Evolutionary conservation across 1,140 invertebrate genomes (phyloP), one percentile per base, ranked within the genome.

Genomic region (Pseudobourletiella spinata): DNA sequence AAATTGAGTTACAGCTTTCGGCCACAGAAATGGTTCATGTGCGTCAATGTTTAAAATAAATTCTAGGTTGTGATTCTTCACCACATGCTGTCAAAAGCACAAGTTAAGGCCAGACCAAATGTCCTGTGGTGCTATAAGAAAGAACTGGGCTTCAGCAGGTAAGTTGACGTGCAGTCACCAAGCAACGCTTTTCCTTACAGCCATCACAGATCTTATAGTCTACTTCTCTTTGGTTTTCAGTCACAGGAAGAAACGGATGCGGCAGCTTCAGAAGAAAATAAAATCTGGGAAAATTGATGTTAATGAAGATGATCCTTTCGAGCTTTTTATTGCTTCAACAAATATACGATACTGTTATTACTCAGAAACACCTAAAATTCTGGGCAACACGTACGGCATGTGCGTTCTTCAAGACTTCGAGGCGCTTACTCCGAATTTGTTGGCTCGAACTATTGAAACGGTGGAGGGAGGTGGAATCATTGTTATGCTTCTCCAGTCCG

Each of bases 71-170:
- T 94, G 2, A 92, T 96, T 75, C 77, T 99, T 1, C 95, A 99
- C 80, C 93, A 99, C 72, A 97, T 99, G 83, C 77, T 99, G 26
- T 86, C 91, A 0, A 98, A 99, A 78, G 88, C 94, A 3, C 83
- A 85, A 57, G 86, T 98, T 0, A 94, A 94, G 78, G 83, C 92
- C 0, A 81, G 94, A 60, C 95, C 96, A 11, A 85, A 83, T 39
- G 91, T 98, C 0, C 75, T 99, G 20, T 99, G 97, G 97, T 99
- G 96, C 75, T 99, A 99, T 75, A 99, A 99, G 76, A 98, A 92
- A 73, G 88, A 94, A 78, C 78, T 99, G 72, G 86, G 92, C 71
- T 91, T 99, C 70, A 95, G 86, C 74, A 89, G 86, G 85, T 88
- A 78, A 76, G 11, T 39, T n/a, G n/a, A n/a, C n/a, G n/a, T n/a